Percentiles rank a stretch among this genome's conserved stretches.
Conservation (phyloP, 2,797 vertebrate genomes). For the Anguilla pacifica region DNA sequence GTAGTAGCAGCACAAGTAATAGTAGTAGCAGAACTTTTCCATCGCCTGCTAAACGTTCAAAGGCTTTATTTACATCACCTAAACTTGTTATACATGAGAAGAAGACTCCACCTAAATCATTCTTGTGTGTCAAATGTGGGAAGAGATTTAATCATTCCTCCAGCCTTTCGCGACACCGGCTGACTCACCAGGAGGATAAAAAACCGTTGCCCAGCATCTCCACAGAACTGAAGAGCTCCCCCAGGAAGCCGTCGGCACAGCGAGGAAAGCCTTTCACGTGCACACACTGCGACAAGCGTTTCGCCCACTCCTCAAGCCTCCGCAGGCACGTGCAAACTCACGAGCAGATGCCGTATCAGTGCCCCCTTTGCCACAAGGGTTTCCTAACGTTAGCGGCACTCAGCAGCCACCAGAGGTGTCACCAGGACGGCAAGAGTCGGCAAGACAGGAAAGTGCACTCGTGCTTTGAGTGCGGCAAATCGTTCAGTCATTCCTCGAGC, state of each 20-base stretch:
- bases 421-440: background rate
- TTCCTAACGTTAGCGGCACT: background rate
- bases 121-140: constrained; percentile 59
- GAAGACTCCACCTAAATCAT: constrained; percentile 71
- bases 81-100: constrained; percentile 50
- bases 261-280: constrained; percentile 68
- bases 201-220: background rate
- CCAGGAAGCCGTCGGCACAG: constrained; percentile 54
- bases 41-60: no score
- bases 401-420: constrained; percentile 1
- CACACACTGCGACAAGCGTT: constrained; percentile 69
- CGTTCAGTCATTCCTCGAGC: constrained; percentile 70
- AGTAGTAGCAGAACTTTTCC: background rate
- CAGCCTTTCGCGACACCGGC: constrained; percentile 56
- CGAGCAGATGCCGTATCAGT: constrained; percentile 57
- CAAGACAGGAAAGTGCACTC: constrained; percentile 68
- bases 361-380: background rate
- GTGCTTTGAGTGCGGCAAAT: constrained; percentile 75
- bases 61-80: background rate
- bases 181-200: constrained; percentile 39
- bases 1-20: background rate
- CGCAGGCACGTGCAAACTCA: constrained; percentile 75
- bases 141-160: constrained; percentile 79
- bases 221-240: background rate
- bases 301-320: constrained; percentile 76